Evolutionary conservation across 2,113 vertebrate genomes (phyloP), one percentile per base, ranked within the genome.

Genomic region (Dromaius novaehollandiae): DNA sequence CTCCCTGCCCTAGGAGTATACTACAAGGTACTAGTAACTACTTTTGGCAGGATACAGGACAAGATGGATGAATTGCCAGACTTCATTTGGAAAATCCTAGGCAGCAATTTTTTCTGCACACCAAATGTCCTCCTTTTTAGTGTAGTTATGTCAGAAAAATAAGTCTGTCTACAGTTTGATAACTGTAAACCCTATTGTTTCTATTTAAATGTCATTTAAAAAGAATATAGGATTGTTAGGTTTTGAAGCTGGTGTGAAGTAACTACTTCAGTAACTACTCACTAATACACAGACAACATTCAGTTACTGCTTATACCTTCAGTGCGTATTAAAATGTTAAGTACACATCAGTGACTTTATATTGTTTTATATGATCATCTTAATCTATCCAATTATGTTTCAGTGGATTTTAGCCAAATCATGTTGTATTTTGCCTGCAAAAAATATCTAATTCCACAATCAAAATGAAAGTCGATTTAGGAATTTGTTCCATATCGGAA

Each of bases 401-500:
- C 3, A 44, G 51, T 50, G 50, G 19, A 50, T 93, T 90, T 82
- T 85, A 79, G 24, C 34, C 90, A 74, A 86, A 86, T 63, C 76
- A 24, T 55, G 68, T 79, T 84, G 25, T 9, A 64, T 85, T 71
- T 81, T 94, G 25, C 50, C 42, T 91, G 38, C n/a, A 88, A 63
- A 73, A 93, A 95, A 85, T 76, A 64, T 91, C 42, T 80, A 93
- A 94, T 91, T 90, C 71, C 69, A 48, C 50, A 77, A 81, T 94
- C 38, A 80, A 88, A 93, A 97, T 81, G 42, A 90, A 96, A 73
- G 70, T 55, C 63, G 21, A 63, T 16, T 70, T 68, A 63, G 42
- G 79, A 71, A 36, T 78, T 94, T 89, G 89, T 94, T 55, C 9
- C 60, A 7, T 36, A 38, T 48, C 36, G 8, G 40, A 60, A 60